Percentiles rank a stretch among this genome's conserved stretches.
Conservation (phyloP, 2,113 vertebrate species). For the Callaeas wilsoni region DNA sequence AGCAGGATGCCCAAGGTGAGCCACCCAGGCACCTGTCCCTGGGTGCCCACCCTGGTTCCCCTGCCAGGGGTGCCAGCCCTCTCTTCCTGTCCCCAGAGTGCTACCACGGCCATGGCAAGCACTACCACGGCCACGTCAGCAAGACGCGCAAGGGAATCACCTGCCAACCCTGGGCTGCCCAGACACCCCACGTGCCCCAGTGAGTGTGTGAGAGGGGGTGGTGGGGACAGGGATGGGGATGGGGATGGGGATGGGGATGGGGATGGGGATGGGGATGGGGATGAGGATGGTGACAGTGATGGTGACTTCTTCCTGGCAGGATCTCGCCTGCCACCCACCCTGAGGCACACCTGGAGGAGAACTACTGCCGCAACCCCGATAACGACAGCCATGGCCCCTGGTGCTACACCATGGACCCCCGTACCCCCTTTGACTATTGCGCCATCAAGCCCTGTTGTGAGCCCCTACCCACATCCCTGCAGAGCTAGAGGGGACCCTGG, state of each 20-base stretch:
- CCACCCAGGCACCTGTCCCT: fast-evolving
- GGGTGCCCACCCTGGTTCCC: fast-evolving
- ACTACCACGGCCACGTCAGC: constrained; percentile 81
- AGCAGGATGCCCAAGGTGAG: constrained; percentile 84
- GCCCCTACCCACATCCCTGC: neutral
- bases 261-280: neutral
- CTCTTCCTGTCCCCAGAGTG: constrained; percentile 75
- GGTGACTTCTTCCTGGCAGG: constrained; percentile 45
- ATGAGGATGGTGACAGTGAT: too few species aligned
- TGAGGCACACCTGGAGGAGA: constrained; percentile 81
- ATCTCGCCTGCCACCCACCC: constrained; percentile 80
- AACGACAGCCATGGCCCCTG: constrained; percentile 90
- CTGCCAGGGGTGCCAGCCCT: neutral
- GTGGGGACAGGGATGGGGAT: neutral
- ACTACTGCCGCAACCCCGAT: constrained; percentile 93
- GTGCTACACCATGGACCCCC: constrained; percentile 92
- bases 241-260: fast-evolving
- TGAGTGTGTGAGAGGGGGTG: neutral
- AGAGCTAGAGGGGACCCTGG: neutral
- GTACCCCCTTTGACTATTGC: constrained; percentile 93
- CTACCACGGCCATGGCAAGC: constrained; percentile 83
- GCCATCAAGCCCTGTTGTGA: constrained; percentile 84
- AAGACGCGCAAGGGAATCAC: constrained; percentile 91
- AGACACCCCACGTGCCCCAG: constrained; percentile 81
- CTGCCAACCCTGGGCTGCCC: constrained; percentile 89